phyloP scores from a whole-genome alignment of 2,797 vertebrate genomes.

The Gadopsis bispinosus region DNA sequence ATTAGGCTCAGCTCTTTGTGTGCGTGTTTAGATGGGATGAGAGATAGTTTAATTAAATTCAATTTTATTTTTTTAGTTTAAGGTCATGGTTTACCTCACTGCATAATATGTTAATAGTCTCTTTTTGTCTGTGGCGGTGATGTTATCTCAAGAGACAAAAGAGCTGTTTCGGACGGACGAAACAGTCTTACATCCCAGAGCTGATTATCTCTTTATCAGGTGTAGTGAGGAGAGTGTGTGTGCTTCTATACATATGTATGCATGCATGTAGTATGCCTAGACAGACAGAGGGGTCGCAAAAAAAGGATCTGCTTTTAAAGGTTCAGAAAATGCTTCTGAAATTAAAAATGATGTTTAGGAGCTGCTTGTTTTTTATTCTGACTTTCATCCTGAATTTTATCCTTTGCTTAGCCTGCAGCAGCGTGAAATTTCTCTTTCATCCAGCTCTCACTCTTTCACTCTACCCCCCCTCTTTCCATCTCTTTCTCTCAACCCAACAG shows the following conservation, averaged over 20 bases:
- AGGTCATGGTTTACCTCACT: conserved; percentile 45
- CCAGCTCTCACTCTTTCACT: too few relatives aligned
- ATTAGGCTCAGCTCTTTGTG: conserved; percentile 31
- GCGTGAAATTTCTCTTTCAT: too few relatives aligned
- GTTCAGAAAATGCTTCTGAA: background rate
- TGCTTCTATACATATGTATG: conserved; percentile 1
- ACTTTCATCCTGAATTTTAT: background rate
- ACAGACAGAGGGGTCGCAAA: background rate
- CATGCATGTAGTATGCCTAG: background rate
- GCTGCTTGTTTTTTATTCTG: background rate
- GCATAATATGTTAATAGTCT: conserved; percentile 57
- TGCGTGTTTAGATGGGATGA: conserved; percentile 48
- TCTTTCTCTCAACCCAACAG: too few relatives aligned
- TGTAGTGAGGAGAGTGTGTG: background rate
- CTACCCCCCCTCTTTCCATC: too few relatives aligned
- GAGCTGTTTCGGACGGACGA: conserved; percentile 43
- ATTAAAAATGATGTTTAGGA: background rate
- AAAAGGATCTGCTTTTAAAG: background rate
- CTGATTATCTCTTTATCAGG: conserved; percentile 28
- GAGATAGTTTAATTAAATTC: background rate
- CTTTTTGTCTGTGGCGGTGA: conserved; percentile 49
- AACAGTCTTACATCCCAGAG: conserved; percentile 22
- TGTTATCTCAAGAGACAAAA: conserved; percentile 61
- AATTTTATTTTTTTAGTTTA: conserved; percentile 18
- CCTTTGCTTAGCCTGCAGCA: background rate